Evolutionary conservation across 1,140 invertebrate genomes (phyloP), one percentile per base, ranked within the genome.

Genomic region (Agrypnia vestita): DNA sequence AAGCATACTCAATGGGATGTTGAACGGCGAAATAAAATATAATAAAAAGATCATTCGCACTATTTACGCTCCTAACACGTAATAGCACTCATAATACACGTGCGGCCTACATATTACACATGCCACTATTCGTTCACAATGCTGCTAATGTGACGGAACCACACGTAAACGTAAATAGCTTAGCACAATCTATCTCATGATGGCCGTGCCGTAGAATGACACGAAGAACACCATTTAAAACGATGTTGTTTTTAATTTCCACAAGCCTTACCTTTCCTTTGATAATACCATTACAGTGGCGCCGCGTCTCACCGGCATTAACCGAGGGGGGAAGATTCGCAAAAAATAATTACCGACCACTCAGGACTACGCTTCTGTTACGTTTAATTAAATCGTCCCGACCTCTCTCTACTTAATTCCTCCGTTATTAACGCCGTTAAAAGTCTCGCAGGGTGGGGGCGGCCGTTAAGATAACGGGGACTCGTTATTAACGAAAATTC

Each of bases 311-410:
- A 35, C 9, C 61, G 61, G 21, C 9, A 13, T n/a, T 13, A 69
- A n/a, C 44, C 35, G 13, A 19, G 46, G 13, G 64, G 6, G 19
- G 35, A 51, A 72, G 51, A 78, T 78, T 55, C 49, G 43, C 77
- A 71, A 78, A 72, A 78, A 78, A 78, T 78, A 78, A 78, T 78
- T 78, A 78, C 77, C 46, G 67, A 21, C 67, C 67, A 46, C 67
- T 15, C 67, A 64, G 15, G 35, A 73, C 4, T 69, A 47, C 64
- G 64, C 64, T 69, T 69, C 64, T 69, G 64, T 69, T 69, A 62
- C 64, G 51, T 78, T 78, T 78, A 78, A 78, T 78, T 78, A 78
- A 78, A 78, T 72, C 64, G 62, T 69, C 61, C 56, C 76, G 47
- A 56, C 25, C 62, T 71, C 55, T 74, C 17, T 12, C 35, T 51